These are phyloP conservation scores for Agonopterix alstromeriana DNA, from an alignment of 2,888 invertebrate species.

Conservation along the genomic window DNA sequence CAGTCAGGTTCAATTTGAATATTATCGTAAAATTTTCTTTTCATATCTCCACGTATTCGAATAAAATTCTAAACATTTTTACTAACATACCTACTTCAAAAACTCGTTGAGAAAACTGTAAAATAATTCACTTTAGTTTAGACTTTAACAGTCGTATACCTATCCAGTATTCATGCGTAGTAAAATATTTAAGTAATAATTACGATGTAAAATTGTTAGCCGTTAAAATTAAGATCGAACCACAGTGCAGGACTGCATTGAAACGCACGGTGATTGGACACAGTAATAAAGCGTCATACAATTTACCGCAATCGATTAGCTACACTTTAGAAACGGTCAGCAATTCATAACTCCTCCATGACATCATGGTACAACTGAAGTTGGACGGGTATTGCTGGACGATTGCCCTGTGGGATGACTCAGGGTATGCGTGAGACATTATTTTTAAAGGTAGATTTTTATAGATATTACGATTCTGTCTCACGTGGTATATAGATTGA, in stretches of 20 bases:
- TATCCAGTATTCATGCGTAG: too few relatives aligned
- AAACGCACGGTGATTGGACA: slow-evolving; percentile 32
- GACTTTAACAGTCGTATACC: too few relatives aligned
- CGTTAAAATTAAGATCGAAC: not conserved
- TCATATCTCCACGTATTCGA: slow-evolving; percentile 3
- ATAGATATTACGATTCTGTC: too few relatives aligned
- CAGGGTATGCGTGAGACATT: not conserved
- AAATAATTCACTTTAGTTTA: too few relatives aligned
- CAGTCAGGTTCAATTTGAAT: slow-evolving; percentile 12
- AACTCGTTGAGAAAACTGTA: too few relatives aligned
- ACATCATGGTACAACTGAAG: slow-evolving; percentile 14
- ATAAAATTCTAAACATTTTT: not conserved
- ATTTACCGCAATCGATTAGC: slow-evolving; percentile 47
- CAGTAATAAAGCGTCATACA: slow-evolving; percentile 39
- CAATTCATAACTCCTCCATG: slow-evolving; percentile 23
- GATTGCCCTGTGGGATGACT: not conserved
- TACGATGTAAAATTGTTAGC: not conserved
- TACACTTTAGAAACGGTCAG: slow-evolving; percentile 29
- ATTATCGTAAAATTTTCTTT: slow-evolving; percentile 11
- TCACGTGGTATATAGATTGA: too few relatives aligned
- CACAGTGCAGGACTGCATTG: slow-evolving; percentile 8
- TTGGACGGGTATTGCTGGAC: slow-evolving; percentile 6
- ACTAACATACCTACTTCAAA: too few relatives aligned
- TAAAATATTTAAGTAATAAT: not conserved
- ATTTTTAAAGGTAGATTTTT: too few relatives aligned